These are phyloP conservation scores for Wiebesia pumilae DNA, from an alignment of 1,140 invertebrate species.

Conservation along the genomic window DNA sequence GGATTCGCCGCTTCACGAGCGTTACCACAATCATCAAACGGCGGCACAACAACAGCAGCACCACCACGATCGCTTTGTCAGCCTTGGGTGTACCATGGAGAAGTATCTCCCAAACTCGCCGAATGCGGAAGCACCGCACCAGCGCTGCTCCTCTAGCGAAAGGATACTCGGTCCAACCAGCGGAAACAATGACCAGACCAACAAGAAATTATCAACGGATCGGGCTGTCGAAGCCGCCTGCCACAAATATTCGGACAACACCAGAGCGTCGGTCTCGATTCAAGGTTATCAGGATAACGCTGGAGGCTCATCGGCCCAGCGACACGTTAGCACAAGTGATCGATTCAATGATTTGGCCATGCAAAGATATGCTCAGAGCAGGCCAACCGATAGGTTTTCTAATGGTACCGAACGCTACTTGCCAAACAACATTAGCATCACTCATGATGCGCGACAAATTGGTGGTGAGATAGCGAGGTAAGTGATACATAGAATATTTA, in stretches of 20 bases:
- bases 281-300: constrained; percentile 61
- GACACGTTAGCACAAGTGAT: constrained; percentile 58
- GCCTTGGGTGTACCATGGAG: constrained; percentile 60
- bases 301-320: constrained; percentile 68
- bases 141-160: constrained; percentile 69
- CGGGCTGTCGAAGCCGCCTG: constrained; percentile 60
- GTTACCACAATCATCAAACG: constrained; percentile 61
- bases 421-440: constrained; percentile 50
- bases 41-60: constrained; percentile 51
- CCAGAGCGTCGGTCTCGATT: constrained; percentile 61
- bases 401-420: constrained; percentile 68
- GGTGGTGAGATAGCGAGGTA: constrained; percentile 56
- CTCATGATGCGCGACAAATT: constrained; percentile 58
- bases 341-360: constrained; percentile 76
- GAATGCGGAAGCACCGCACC: constrained; percentile 66
- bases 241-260: constrained; percentile 67
- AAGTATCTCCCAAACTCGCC: constrained; percentile 66
- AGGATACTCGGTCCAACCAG: constrained; percentile 53
- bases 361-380: constrained; percentile 74
- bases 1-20: constrained; percentile 66
- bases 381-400: constrained; percentile 69
- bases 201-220: constrained; percentile 60
- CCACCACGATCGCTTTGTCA: constrained; percentile 62
- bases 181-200: constrained; percentile 9
- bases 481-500: constrained; percentile 5